These are phyloP conservation scores for Epinephelus lanceolatus DNA, from an alignment of 2,113 vertebrate genomes.

Conservation along the genomic window DNA sequence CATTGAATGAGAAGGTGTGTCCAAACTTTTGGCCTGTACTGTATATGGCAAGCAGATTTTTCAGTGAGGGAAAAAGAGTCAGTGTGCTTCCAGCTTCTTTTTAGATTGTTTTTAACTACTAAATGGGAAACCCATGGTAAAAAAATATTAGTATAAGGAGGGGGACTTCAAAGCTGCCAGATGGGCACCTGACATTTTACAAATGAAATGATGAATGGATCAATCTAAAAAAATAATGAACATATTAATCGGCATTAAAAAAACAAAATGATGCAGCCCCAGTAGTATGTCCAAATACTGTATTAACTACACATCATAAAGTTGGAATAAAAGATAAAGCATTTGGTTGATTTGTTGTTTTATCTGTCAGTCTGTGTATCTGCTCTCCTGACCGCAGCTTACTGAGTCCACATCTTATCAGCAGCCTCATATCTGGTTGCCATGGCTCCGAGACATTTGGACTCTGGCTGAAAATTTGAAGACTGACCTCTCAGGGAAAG, in stretches of 20 bases:
- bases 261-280: not conserved
- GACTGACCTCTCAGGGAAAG: slow-evolving; percentile 27
- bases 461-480: slow-evolving; percentile 47
- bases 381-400: slow-evolving; percentile 37
- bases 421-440: slow-evolving; percentile 56
- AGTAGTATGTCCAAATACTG: not conserved
- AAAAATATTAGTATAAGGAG: too few relatives aligned
- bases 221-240: too few relatives aligned
- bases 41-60: too few relatives aligned
- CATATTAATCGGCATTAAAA: not conserved
- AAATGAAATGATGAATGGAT: too few relatives aligned
- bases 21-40: too few relatives aligned
- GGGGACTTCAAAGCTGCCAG: too few relatives aligned
- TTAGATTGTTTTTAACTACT: too few relatives aligned
- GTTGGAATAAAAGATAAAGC: not conserved
- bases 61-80: too few relatives aligned
- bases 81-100: too few relatives aligned
- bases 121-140: too few relatives aligned
- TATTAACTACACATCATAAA: not conserved
- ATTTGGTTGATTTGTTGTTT: not conserved
- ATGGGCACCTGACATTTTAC: too few relatives aligned
- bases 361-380: slow-evolving; percentile 22
- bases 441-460: slow-evolving; percentile 38
- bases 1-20: too few relatives aligned
- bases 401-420: slow-evolving; percentile 39